Base-by-base conservation (phyloP, 2,113 vertebrate species). In the Pleuronectes platessa region DNA sequence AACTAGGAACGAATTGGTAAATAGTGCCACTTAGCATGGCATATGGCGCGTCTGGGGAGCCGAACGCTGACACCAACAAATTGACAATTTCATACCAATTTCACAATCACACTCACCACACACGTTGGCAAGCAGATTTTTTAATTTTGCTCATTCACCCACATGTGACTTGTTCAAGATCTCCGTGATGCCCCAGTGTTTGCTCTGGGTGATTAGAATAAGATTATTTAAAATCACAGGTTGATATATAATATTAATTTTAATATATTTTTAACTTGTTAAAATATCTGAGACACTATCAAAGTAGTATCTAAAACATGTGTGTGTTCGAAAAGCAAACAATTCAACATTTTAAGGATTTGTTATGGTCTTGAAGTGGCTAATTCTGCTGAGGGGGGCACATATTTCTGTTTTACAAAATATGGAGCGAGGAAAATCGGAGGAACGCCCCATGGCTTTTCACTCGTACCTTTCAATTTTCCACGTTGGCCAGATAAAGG, bases 61-160 rank as follows among this genome's bases (percentile, higher is more conserved):
- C 67, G 79, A 78, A 84, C 61, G 91, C 88, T 90, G 91, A 92
- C 89, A 89, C 85, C 85, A 89, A 94, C 94, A 94, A 94, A 95
- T 94, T 93, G 92, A 90, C 92, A 61, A 94, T 94, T 95, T 95
- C 93, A 94, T 94, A 93, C 89, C 86, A 90, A 94, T 94, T 93
- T 92, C 86, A 88, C 66, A 86, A 83, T 73, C n/a, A 17, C 59
- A 81, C 60, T 81, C 64, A 71, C 93, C 94, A 90, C 94, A 94
- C 93, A 92, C 91, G 88, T 68, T 66, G 93, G 47, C 58, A 45
- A 2, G 58, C 20, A 26, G 7, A 53, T 55, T 31, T 7, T 31
- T 6, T 31, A 7, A 5, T 31, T 20, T 8, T 3, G 1, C 2
- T 12, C 8, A 23, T 23, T 18, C 7, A 14, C 40, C 9, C 24